These are phyloP conservation scores for Clarias magur DNA, from an alignment of 2,113 vertebrate genomes.

Conservation along the genomic window DNA sequence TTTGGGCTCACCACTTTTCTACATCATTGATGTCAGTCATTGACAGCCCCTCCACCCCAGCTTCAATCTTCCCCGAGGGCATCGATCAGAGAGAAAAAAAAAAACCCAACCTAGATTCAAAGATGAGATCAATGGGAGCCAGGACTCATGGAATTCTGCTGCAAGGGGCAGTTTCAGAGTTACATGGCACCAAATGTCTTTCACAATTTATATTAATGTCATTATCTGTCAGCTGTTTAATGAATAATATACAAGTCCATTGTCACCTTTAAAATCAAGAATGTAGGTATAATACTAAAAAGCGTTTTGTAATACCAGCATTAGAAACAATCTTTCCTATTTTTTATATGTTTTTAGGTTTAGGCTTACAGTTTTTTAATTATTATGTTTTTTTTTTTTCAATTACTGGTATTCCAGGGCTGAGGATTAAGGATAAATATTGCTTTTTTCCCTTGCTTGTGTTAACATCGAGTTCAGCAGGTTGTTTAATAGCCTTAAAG, in stretches of 20 bases:
- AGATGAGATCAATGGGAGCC: slow-evolving; percentile 56
- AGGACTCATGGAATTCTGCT: slow-evolving; percentile 51
- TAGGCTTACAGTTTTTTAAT: neutral
- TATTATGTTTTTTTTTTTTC: slow-evolving; percentile 11
- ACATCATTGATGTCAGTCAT: slow-evolving; percentile 62
- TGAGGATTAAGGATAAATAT: slow-evolving; percentile 5
- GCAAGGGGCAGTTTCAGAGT: slow-evolving; percentile 33
- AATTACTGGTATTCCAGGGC: slow-evolving; percentile 5
- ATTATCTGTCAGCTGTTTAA: slow-evolving; percentile 24
- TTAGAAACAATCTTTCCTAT: neutral
- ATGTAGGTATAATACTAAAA: neutral
- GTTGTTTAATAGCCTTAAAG: slow-evolving; percentile 52
- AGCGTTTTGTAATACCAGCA: slow-evolving; percentile 12
- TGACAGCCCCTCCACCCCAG: slow-evolving; percentile 34
- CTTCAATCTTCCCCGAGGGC: slow-evolving; percentile 45
- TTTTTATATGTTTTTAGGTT: neutral
- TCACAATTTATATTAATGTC: slow-evolving; percentile 14
- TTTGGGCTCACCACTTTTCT: slow-evolving; percentile 54
- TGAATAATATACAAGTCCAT: slow-evolving; percentile 13
- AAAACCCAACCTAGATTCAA: slow-evolving; percentile 51
- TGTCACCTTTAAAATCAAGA: slow-evolving; percentile 10
- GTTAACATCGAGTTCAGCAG: slow-evolving; percentile 46
- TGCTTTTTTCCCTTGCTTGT: slow-evolving; percentile 30
- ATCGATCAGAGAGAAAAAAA: slow-evolving; percentile 52
- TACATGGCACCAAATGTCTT: slow-evolving; percentile 22